Base-by-base conservation (phyloP, 2,888 invertebrate species). In the Drosophila colorata region DNA sequence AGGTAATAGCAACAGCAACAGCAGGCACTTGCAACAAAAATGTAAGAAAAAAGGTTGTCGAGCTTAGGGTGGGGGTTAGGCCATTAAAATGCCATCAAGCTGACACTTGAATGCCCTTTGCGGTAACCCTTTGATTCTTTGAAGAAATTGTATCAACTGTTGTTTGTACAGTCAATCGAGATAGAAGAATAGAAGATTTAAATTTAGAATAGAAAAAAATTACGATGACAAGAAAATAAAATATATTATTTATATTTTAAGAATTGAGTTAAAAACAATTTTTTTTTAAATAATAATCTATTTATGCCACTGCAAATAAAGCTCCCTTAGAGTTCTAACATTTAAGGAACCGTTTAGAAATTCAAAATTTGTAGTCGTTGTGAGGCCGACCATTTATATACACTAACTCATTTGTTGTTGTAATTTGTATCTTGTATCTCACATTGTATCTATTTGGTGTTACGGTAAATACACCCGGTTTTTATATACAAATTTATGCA, bases 51-150 rank as follows among this genome's bases (percentile, higher is more conserved):
- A 51, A 41, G 52, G 31, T 49, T 53, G 31, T 31, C 53, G 28
- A 25, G 3, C 6, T 57, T 38, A 38, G n/a, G 28, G 51, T 13
- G 20, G 33, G 23, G 41, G 16, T 55, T 48, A 43, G 43, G 55
- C 57, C 23, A 59, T 74, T 67, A 77, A 63, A 76, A 52, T 63
- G 38, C 37, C 25, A 46, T n/a, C 23, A 49, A 31, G 35, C 28
- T 48, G 41, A 18, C 25, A 68, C 14, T 31, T 37, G n/a, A 31
- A 48, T 68, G 35, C 9, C 40, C 61, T 63, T 63, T 33, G 38
- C 2, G 46, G n/a, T 6, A 9, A 18, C 6, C 0, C n/a, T 1
- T 16, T n/a, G 8, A 16, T 16, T 37, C 0, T 14, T 2, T 0
- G 5, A 4, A 13, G 13, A 25, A 9, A 3, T 38, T 13, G 5